Percentiles rank a stretch among this genome's conserved stretches.
Conservation (phyloP, 2,888 invertebrate species). For the Cyclophora punctaria region DNA sequence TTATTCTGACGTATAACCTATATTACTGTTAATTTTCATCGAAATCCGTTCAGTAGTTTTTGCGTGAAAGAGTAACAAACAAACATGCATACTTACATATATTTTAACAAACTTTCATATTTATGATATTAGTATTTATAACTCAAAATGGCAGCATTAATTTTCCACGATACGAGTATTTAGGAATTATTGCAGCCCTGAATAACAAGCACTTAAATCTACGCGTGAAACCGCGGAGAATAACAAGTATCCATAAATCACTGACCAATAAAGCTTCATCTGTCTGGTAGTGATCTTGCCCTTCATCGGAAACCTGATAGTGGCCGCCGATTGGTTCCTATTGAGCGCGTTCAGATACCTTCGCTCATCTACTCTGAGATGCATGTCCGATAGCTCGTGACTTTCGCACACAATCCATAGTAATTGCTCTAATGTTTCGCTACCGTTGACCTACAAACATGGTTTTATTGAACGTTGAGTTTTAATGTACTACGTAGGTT, state of each 20-base stretch:
- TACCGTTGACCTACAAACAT: conserved; percentile 68
- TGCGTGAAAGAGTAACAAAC: too few relatives aligned
- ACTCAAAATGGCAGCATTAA: too few relatives aligned
- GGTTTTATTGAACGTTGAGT: too few relatives aligned
- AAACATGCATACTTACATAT: too few relatives aligned
- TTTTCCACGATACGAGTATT: too few relatives aligned
- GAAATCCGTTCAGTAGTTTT: too few relatives aligned
- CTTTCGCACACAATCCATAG: conserved; percentile 75
- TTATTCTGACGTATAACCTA: too few relatives aligned
- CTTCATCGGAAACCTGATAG: conserved; percentile 80
- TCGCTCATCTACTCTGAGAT: conserved; percentile 81
- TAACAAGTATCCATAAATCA: not conserved
- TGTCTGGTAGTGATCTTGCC: conserved; percentile 81
- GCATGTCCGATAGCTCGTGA: conserved; percentile 80
- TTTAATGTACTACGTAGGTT: too few relatives aligned
- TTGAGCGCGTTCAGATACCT: conserved; percentile 80
- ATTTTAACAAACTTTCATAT: too few relatives aligned
- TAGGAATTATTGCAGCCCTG: too few relatives aligned
- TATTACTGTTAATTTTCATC: too few relatives aligned
- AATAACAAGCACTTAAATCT: not conserved
- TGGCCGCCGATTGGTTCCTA: conserved; percentile 68
- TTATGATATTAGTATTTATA: too few relatives aligned
- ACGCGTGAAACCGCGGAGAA: not conserved
- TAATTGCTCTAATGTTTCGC: conserved; percentile 72
- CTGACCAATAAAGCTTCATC: conserved; percentile 86